Base-by-base conservation (phyloP, 2,888 invertebrate species). In the Schrankia costaestrigalis region DNA sequence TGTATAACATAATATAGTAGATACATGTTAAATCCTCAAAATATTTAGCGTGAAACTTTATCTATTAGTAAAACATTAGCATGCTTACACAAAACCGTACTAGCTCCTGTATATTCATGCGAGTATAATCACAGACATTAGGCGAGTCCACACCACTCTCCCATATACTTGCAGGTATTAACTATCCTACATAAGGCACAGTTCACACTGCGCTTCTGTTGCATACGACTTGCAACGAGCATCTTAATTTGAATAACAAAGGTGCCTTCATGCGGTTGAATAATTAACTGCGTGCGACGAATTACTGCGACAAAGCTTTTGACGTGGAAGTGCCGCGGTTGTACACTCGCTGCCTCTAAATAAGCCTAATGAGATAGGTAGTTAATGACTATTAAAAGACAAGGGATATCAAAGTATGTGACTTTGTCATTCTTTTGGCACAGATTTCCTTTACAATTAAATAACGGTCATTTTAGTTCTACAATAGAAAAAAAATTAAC, bases 201-300 rank as follows among this genome's bases (percentile, higher is more conserved):
- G 43, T 39, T 30, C 38, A 11, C 32, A 38, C 43, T 26, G 36
- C 23, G 21, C 41, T 27, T 10, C 46, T 46, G 43, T 40, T 35
- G 42, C 35, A 41, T 37, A 43, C 31, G 43, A 46, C 59, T 46
- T 46, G 56, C 53, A 53, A 50, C 46, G 51, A 56, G 56, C 56
- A 45, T 55, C 59, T 59, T 67, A 56, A 78, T 78, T 78, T 74
- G 74, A 78, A 79, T 79, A 70, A 77, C 79, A 79, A 79, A 79
- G 78, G 73, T 65, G 56, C 56, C 59, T 62, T 66, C 78, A 78
- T 78, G 78, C 57, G 69, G 53, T 46, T 62, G 78, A 78, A 79
- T 79, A 79, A 78, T 78, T 71, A 75, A 68, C 67, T 61, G 49
- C 50, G 54, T 46, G 31, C 31, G 31, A 54, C 51, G 70, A 68